phyloP scores from a whole-genome alignment of 1,140 invertebrate genomes.

The Diachasmimorpha longicaudata region DNA sequence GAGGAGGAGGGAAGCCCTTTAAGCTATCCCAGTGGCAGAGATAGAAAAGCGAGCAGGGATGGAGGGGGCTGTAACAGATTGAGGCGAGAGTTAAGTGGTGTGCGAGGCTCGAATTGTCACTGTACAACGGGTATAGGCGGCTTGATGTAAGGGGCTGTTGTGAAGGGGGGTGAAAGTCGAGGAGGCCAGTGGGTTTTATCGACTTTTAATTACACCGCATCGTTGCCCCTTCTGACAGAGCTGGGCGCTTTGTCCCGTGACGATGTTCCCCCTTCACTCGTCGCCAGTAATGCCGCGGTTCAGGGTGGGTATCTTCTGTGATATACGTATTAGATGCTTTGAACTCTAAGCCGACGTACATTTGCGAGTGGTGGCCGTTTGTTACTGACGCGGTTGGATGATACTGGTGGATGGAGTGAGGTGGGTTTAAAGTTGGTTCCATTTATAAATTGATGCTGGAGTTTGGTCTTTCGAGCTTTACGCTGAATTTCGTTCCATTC shows the following conservation, averaged over 20 bases:
- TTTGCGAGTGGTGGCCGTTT: neutral
- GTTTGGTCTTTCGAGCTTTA: neutral
- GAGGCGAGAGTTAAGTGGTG: neutral
- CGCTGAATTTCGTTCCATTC: neutral
- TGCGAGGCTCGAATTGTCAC: neutral
- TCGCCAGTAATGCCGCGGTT: neutral
- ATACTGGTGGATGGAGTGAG: neutral
- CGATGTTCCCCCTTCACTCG: neutral
- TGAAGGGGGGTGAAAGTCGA: slow-evolving; percentile 9
- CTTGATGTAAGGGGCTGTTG: neutral
- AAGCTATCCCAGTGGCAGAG: neutral
- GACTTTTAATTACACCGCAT: slow-evolving; percentile 47
- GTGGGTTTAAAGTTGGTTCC: neutral
- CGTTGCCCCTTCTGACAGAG: slow-evolving; percentile 25
- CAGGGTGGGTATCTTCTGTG: neutral
- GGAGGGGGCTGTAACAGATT: neutral
- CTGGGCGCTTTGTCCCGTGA: neutral
- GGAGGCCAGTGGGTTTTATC: slow-evolving; percentile 41
- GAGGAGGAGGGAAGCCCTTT: neutral
- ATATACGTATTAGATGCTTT: neutral
- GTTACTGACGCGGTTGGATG: neutral
- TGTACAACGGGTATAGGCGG: neutral
- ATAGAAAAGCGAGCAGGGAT: neutral
- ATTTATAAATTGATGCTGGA: neutral
- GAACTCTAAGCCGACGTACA: neutral